phyloP scores from a whole-genome alignment of 2,888 invertebrate species.

The Pecten maximus region DNA sequence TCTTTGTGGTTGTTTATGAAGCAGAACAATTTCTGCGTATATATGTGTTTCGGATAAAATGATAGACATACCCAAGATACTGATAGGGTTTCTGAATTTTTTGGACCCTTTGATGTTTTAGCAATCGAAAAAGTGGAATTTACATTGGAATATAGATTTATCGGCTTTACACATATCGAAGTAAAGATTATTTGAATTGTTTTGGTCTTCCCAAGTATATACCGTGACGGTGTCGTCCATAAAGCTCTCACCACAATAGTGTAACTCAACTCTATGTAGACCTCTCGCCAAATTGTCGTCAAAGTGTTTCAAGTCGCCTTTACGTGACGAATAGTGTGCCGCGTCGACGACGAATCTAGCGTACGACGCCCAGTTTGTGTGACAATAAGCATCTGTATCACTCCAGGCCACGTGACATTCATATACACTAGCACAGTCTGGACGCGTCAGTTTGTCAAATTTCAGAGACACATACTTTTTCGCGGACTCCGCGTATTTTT shows the following conservation, averaged over 20 bases:
- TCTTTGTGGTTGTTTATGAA: no score
- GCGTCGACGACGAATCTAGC: conserved; percentile 67
- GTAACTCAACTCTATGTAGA: conserved; percentile 69
- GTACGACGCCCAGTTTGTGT: conserved; percentile 72
- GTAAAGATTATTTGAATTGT: conserved; percentile 43
- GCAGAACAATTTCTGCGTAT: no score
- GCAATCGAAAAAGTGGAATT: not conserved
- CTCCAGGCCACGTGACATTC: conserved; percentile 66
- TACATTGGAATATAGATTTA: conserved; percentile 60
- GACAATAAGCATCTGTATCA: conserved; percentile 69
- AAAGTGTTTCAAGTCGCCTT: conserved; percentile 54
- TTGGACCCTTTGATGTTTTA: not conserved
- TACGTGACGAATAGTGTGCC: conserved; percentile 61
- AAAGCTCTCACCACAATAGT: conserved; percentile 73
- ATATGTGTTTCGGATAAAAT: no score
- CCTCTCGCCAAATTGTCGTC: conserved; percentile 55
- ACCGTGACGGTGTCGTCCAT: conserved; percentile 71
- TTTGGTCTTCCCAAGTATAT: conserved; percentile 68
- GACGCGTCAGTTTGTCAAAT: conserved; percentile 61
- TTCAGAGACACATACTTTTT: conserved; percentile 61
- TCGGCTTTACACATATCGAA: conserved; percentile 61
- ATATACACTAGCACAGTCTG: conserved; percentile 58
- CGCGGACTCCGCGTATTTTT: conserved; percentile 67
- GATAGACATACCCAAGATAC: no score
- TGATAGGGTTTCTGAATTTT: no score